Base-by-base conservation (phyloP, 1,140 invertebrate genomes). In the Brachionus koreanus region DNA sequence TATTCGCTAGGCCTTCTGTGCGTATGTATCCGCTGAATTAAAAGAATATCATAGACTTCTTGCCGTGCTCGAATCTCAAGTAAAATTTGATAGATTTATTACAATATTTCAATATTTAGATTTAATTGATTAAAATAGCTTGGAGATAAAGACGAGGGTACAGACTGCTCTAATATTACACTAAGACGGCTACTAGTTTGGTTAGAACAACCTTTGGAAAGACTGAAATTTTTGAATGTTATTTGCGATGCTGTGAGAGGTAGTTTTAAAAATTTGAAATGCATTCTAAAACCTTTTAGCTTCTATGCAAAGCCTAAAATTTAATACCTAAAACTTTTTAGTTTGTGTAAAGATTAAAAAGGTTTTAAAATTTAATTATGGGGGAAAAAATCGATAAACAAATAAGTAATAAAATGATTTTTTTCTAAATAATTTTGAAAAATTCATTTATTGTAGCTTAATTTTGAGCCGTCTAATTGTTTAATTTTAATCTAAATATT, bases 21-120 rank as follows among this genome's bases (percentile, higher is more conserved):
- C 93, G n/a, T 93, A 92, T 6, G 89, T 97, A 37, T 92, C 93
- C 84, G 91, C 93, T 83, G 93, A 97, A 87, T 88, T 98, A 0
- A 93, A 91, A 2, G 92, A 94, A 84, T 97, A 95, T 87, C 96
- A 95, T 88, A 91, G 94, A 82, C 91, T 94, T 76, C 91, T 97
- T 82, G 94, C 95, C 0, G 88, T 94, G n/a, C 88, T 97, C 19
- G 94, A 96, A 87, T 92, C 93, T 83, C 91, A 94, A 90, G 91
- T 95, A 86, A 49, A 13, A 37, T 82, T 42, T 37, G 16, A 16
- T 46, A 16, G 13, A 52, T 49, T 29, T 29, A 33, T 33, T 61
- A 10, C 23, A 35, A 19, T 0, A 7, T 46, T 10, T 19, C 12
- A 49, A 43, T 29, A 5, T 13, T 57, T 7, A 35, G 5, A 12